A percentile compares a stretch with the other conserved stretches of the same genome.
phyloP scores from a whole-genome alignment of 2,113 vertebrate species.

The Oryzias javanicus region DNA sequence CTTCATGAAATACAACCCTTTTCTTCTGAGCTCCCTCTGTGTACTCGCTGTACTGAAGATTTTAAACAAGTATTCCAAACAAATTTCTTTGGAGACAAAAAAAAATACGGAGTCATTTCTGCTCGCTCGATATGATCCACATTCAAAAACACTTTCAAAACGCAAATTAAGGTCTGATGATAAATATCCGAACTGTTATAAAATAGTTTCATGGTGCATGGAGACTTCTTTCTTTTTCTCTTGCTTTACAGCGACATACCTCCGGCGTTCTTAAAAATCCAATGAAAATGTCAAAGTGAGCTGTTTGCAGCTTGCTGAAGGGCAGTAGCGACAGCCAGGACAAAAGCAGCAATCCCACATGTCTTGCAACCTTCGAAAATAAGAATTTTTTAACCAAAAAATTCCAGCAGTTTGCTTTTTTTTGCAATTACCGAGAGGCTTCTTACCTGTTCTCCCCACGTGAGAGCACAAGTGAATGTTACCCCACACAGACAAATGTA shows the following conservation, averaged over 20 bases:
- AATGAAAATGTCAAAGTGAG: conserved; percentile 56
- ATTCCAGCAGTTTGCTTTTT: neutral
- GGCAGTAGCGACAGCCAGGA: conserved; percentile 40
- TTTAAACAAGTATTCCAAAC: no score
- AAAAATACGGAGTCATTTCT: no score
- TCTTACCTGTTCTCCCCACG: neutral
- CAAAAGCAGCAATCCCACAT: conserved; percentile 21
- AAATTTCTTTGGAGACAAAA: no score
- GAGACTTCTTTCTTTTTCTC: conserved; percentile 16
- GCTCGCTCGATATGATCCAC: no score
- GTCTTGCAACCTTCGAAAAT: conserved; percentile 27
- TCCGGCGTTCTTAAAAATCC: conserved; percentile 37
- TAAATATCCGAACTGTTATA: conserved; percentile 3
- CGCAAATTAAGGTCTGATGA: conserved; percentile 10
- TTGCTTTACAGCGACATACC: conserved; percentile 26
- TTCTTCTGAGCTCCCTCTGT: no score
- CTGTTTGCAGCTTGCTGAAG: conserved; percentile 50
- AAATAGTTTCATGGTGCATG: conserved; percentile 18
- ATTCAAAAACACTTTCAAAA: no score
- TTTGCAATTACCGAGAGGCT: neutral
- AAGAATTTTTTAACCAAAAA: conserved; percentile 16
- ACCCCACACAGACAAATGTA: conserved; percentile 28
- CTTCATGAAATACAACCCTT: neutral
- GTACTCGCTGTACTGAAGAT: no score
- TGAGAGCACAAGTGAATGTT: conserved; percentile 10